These are phyloP conservation scores for Aphodius granarius DNA, from an alignment of 2,888 invertebrate genomes.

Conservation along the genomic window DNA sequence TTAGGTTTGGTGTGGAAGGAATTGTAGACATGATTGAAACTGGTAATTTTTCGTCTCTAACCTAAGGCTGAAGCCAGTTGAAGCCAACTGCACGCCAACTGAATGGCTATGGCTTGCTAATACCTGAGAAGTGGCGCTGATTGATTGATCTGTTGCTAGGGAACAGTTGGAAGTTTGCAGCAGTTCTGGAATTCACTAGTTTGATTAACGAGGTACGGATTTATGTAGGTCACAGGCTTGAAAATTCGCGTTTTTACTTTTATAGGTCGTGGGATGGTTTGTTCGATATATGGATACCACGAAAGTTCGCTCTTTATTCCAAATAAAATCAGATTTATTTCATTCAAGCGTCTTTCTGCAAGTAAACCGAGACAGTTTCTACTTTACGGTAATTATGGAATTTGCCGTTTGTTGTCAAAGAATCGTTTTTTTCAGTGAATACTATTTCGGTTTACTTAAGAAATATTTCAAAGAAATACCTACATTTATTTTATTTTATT, in stretches of 20 bases:
- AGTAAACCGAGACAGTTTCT: too few species aligned
- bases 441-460: too few species aligned
- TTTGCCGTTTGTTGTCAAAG: too few species aligned
- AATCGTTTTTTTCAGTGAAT: too few species aligned
- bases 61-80: not conserved
- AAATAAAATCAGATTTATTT: too few species aligned
- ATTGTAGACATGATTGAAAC: slow-evolving; percentile 2
- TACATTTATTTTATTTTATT: too few species aligned
- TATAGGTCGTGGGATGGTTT: not conserved
- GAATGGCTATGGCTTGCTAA: not conserved
- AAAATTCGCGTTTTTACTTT: not conserved
- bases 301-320: too few species aligned
- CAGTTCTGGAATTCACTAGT: not conserved
- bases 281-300: not conserved
- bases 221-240: not conserved
- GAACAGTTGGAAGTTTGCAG: not conserved
- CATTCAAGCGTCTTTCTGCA: too few species aligned
- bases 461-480: too few species aligned
- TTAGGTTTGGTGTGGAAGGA: not conserved
- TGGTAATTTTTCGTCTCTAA: slow-evolving; percentile 5
- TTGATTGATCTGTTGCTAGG: slow-evolving; percentile 10
- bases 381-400: too few species aligned
- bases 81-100: not conserved
- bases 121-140: not conserved
- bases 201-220: not conserved